These are phyloP conservation scores for Neofelis nebulosa DNA, from an alignment of 2,113 vertebrate species.

Conservation along the genomic window DNA sequence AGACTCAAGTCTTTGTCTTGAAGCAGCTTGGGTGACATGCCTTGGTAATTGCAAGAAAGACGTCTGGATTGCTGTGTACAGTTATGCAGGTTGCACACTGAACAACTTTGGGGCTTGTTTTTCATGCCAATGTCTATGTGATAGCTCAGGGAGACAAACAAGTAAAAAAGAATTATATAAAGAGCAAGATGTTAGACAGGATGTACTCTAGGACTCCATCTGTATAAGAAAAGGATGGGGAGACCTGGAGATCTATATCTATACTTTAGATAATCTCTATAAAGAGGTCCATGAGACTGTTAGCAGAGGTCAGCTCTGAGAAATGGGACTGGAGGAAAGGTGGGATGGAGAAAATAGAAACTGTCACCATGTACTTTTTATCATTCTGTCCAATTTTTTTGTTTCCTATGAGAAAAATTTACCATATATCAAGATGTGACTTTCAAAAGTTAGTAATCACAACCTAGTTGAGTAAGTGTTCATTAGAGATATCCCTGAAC, in stretches of 20 bases:
- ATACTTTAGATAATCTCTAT: neutral
- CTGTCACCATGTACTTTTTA: neutral
- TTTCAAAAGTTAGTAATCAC: neutral
- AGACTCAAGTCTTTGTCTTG: neutral
- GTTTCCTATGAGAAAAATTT: neutral
- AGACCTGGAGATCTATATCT: neutral
- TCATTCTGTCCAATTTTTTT: neutral
- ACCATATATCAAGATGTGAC: neutral
- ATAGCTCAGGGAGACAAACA: neutral
- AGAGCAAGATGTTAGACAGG: neutral
- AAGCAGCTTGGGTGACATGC: neutral
- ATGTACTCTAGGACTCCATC: neutral
- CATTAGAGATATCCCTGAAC: accelerated
- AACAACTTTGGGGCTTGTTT: neutral
- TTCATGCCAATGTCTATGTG: neutral
- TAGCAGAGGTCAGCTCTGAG: neutral
- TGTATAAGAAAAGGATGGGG: neutral
- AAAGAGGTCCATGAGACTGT: neutral
- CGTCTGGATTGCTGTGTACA: neutral
- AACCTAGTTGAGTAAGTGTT: neutral
- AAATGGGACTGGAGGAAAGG: neutral
- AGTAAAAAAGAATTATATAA: neutral
- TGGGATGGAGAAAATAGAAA: neutral
- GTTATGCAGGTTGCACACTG: neutral
- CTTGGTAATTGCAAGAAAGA: neutral